Base-by-base conservation (phyloP, 2,797 vertebrate species). In the Pseudomugil tenellus region DNA sequence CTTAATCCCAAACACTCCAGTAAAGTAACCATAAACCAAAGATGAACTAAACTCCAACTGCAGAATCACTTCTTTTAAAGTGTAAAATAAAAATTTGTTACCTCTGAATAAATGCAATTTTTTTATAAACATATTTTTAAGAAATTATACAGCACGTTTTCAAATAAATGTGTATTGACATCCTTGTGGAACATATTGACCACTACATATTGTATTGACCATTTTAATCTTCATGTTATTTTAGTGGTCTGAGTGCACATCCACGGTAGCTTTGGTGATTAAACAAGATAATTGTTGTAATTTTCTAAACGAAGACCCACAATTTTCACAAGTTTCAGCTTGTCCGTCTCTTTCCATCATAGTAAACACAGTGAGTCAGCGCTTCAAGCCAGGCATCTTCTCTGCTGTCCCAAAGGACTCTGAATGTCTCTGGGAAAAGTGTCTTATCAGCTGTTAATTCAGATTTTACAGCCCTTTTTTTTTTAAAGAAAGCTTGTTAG, bases 201-300 rank as follows among this genome's bases (percentile, higher is more conserved):
- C n/a, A n/a, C n/a, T n/a, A n/a, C n/a, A n/a, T n/a, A n/a, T n/a
- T n/a, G n/a, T n/a, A n/a, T n/a, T n/a, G 53, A 84, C 90, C 86
- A 76, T 87, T 89, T 76, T 70, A 72, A 70, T 86, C 81, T 74
- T 84, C 73, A 83, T 41, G 84, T 77, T 46, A 78, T 80, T 58
- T 67, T 14, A 70, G 67, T 77, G 55, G 70, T 67, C 60, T 54
- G 70, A 78, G 70, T 75, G 68, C 76, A 85, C 72, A 66, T 67
- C 76, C 58, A 83, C 70, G 76, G 57, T 71, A 63, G 80, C 82
- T 91, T 90, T 91, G 88, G 87, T 91, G 87, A 83, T 87, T 37
- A 35, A 13, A 58, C 26, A 12, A 41, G 34, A 53, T 79, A 88
- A 89, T 31, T 58, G 75, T 77, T 76, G 69, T 73, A 72, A 84